A percentile compares a stretch with the other conserved stretches of the same genome.
These are phyloP conservation scores for Argyra leucocephala DNA, from an alignment of 2,888 invertebrate genomes.

Conservation along the genomic window DNA sequence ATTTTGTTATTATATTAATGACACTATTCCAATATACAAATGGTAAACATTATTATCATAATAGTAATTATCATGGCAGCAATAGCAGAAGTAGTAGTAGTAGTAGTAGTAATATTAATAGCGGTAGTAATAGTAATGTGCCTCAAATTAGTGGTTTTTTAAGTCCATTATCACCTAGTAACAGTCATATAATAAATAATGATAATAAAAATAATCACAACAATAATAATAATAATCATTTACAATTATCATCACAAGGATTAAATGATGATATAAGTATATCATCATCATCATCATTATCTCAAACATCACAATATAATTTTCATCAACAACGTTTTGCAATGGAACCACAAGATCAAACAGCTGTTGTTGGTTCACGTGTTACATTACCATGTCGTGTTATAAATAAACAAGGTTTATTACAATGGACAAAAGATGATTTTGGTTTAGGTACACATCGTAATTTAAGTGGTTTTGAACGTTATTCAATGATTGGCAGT, in stretches of 20 bases:
- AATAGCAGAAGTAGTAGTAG: background rate
- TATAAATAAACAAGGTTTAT: conserved; percentile 73
- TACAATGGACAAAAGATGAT: conserved; percentile 97
- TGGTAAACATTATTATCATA: conserved; percentile 3
- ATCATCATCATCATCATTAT: too few species aligned
- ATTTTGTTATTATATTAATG: conserved; percentile 3
- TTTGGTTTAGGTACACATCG: conserved; percentile 89
- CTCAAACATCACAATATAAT: background rate
- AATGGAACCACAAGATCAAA: conserved; percentile 85
- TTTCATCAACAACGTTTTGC: conserved; percentile 65
- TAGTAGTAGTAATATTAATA: background rate
- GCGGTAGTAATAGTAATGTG: background rate
- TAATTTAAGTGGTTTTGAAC: conserved; percentile 80
- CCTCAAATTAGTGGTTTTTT: background rate
- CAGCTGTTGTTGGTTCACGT: conserved; percentile 77
- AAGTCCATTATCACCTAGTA: background rate
- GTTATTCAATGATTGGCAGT: conserved; percentile 93
- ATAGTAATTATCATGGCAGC: conserved; percentile 1
- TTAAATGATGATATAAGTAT: background rate
- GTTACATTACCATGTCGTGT: conserved; percentile 86
- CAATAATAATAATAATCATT: background rate
- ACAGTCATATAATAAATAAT: background rate
- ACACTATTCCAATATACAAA: background rate
- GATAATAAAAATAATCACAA: background rate
- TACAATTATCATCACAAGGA: background rate